Percentiles rank a stretch among this genome's conserved stretches.
These are phyloP conservation scores for Chauna torquata DNA, from an alignment of 2,113 vertebrate genomes.

Conservation along the genomic window DNA sequence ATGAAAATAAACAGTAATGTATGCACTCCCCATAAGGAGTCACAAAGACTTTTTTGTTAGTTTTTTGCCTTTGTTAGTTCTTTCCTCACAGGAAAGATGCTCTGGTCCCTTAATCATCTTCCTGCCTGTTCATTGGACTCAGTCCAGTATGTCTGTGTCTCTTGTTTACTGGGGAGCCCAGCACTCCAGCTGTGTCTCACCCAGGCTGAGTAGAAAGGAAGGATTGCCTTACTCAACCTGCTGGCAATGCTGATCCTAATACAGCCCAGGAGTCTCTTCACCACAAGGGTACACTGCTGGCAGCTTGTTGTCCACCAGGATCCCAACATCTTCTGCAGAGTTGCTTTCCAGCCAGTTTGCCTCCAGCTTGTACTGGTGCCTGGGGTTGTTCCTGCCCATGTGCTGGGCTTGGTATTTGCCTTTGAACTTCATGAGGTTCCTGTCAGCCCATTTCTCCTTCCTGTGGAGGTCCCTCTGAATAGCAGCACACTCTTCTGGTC, in stretches of 20 bases:
- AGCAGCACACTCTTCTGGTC: not conserved
- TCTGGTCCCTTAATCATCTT: not conserved
- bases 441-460: not conserved
- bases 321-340: not conserved
- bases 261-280: not conserved
- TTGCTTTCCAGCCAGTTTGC: not conserved
- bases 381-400: not conserved
- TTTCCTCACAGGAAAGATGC: not conserved
- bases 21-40: not conserved
- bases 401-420: not conserved
- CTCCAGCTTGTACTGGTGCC: not conserved
- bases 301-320: not conserved
- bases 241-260: not conserved
- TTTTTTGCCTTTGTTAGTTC: no score
- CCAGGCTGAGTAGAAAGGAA: not conserved
- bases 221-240: not conserved
- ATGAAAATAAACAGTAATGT: constrained; percentile 14
- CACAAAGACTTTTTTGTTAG: not conserved
- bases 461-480: not conserved
- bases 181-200: not conserved
- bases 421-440: not conserved
- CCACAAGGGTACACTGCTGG: not conserved
- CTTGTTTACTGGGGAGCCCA: not conserved
- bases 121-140: not conserved
- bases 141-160: not conserved